Conservation (phyloP, 2,888 invertebrate species). For the Apodemia mormo region DNA sequence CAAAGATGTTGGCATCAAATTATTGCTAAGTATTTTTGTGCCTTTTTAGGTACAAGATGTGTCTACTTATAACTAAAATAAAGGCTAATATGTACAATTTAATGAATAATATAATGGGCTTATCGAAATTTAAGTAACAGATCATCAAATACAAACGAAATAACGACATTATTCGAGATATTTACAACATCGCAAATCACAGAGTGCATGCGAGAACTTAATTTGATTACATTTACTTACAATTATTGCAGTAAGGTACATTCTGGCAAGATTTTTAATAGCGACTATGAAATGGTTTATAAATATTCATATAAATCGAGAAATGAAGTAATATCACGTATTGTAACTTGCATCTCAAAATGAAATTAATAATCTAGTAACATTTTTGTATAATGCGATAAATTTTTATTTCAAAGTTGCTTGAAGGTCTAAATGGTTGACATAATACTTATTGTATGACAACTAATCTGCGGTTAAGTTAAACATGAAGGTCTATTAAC, state of each 20-base stretch:
- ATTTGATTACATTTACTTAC: slow-evolving; percentile 46
- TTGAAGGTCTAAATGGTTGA: background rate
- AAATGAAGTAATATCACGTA: slow-evolving; percentile 16
- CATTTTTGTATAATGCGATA: background rate
- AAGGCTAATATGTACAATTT: slow-evolving; percentile 75
- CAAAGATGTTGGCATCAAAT: slow-evolving; percentile 74
- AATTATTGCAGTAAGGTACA: slow-evolving; percentile 45
- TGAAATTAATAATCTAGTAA: slow-evolving; percentile 5
- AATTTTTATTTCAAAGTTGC: background rate
- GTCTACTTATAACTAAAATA: slow-evolving; percentile 70
- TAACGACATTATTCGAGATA: slow-evolving; percentile 78
- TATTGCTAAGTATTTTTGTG: slow-evolving; percentile 75
- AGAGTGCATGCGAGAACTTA: slow-evolving; percentile 64
- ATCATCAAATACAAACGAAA: slow-evolving; percentile 71
- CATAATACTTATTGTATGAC: background rate
- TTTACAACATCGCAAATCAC: slow-evolving; percentile 79
- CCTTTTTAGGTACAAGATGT: slow-evolving; percentile 74
- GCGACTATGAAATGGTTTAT: slow-evolving; percentile 18
- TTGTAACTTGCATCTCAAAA: slow-evolving; percentile 31
- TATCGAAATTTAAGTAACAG: slow-evolving; percentile 55
- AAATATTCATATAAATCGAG: slow-evolving; percentile 18
- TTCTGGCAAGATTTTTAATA: slow-evolving; percentile 55
- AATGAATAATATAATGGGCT: slow-evolving; percentile 61
- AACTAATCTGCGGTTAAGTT: background rate
- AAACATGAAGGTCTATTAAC: background rate